Evolutionary conservation across 2,888 invertebrate genomes (phyloP), one percentile per base, ranked within the genome.

Genomic region (Apamea sordens): DNA sequence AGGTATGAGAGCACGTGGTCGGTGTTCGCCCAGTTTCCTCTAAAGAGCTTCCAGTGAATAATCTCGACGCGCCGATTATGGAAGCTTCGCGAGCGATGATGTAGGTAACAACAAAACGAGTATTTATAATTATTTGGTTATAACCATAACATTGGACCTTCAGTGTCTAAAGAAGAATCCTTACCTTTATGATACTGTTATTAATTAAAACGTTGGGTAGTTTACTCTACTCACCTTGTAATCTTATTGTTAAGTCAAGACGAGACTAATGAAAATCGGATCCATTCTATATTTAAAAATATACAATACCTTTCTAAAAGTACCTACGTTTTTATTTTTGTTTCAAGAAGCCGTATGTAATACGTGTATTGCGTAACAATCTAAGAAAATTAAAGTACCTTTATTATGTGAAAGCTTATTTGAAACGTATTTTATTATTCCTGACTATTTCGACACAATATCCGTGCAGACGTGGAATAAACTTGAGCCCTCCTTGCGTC

Each of bases 401-500:
- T n/a, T 56, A 8, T 64, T 69, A 32, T 44, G 32, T 59, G 15
- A 53, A 36, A 53, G 47, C 24, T 69, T 84, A 32, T 61, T 71
- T 44, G 24, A 76, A 85, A 77, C 70, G 50, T 70, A 79, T 82
- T 80, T 83, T 74, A 67, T 83, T 72, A 74, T 83, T 79, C 64
- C 41, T n/a, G 67, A 36, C 53, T 68, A 76, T 83, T 83, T 84
- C 77, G 76, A 83, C 80, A 80, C 77, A 80, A 82, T 72, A 76
- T 77, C 65, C 77, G 73, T 80, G 76, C 65, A 78, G 86, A 88
- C 84, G 80, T 76, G 68, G 68, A 86, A 86, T 86, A 86, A 82
- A 83, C 85, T 85, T 80, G 84, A 83, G 85, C 90, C 92, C 92
- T 93, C 89, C 91, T 91, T 90, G 87, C 88, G 88, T 88, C 89